Evolutionary conservation across 2,113 vertebrate genomes (phyloP), one percentile per base, ranked within the genome.

Genomic region (Paradisaea rubra): DNA sequence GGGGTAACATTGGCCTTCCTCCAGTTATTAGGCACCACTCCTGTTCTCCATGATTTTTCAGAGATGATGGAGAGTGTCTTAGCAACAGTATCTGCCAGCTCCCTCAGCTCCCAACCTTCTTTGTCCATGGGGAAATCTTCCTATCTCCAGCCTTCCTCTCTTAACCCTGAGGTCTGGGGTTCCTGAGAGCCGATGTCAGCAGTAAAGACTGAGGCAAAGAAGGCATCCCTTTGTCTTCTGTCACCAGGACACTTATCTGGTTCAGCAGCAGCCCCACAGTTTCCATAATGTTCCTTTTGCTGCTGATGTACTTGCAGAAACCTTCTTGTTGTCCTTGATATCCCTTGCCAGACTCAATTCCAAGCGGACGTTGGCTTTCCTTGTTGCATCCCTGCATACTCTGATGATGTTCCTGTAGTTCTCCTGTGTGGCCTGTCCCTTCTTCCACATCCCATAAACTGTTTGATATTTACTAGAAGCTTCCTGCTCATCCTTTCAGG

Each of bases 221-320:
- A 53, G 47, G 15, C 23, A 47, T n/a, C 23, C 30, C 10, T 41
- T 6, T 56, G 20, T 41, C 42, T 74, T 85, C 19, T 56, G 50
- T 56, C 24, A n/a, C n/a, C 27, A 49, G 20, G 42, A 24, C 35
- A n/a, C 13, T 6, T 30, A 56, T n/a, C 13, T n/a, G 12, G 10
- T 24, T 49, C 30, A 85, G 24, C 70, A 65, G 19, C 0, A 0
- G 15, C 10, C n/a, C 28, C 19, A 56, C 10, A 49, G 65, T 41
- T 74, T 49, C 35, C 20, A 49, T 41, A 13, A 65, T 41, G 10
- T 20, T 74, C 12, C 35, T 74, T 49, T 49, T 56, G 35, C 35
- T 41, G 30, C 35, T n/a, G 50, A 74, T 41, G 23, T 19, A 27
- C 11, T 64, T n/a, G 39, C 18, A 85, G 35, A 56, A 49, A 13